These are phyloP conservation scores for Galeruca laticollis DNA, from an alignment of 2,888 invertebrate species.

Conservation along the genomic window DNA sequence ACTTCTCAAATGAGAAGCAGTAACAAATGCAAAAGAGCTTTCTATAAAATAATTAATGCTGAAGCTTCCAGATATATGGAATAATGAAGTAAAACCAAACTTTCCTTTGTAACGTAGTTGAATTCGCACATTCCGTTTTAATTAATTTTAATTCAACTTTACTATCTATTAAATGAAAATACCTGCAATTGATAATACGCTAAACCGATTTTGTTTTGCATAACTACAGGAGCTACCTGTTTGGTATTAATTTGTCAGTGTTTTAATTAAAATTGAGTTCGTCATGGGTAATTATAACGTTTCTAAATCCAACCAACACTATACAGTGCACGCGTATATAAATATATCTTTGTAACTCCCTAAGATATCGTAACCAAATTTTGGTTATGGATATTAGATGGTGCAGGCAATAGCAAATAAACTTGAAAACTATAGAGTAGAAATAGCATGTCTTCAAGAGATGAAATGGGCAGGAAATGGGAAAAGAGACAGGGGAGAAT, in stretches of 20 bases:
- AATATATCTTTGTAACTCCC: no score
- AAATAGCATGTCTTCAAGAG: no score
- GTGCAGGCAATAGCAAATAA: no score
- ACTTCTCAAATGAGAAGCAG: slow-evolving; percentile 5
- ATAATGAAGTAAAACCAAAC: slow-evolving; percentile 34
- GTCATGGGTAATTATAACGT: neutral
- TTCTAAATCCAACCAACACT: neutral
- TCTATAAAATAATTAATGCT: slow-evolving; percentile 30
- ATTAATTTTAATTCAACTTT: slow-evolving; percentile 39
- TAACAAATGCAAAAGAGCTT: slow-evolving; percentile 18
- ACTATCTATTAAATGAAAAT: slow-evolving; percentile 38
- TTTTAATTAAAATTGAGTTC: neutral
- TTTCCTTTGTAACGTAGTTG: slow-evolving; percentile 36
- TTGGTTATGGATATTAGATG: no score
- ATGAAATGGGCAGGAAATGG: no score
- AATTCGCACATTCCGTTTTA: slow-evolving; percentile 37
- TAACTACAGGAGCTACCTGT: neutral
- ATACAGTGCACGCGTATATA: neutral
- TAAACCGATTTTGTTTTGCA: slow-evolving; percentile 22
- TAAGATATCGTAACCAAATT: no score
- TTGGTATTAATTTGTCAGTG: neutral
- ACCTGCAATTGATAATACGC: slow-evolving; percentile 32
- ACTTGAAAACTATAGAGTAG: no score
- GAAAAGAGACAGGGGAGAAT: no score
- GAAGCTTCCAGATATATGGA: slow-evolving; percentile 31